Base-by-base conservation (phyloP, 2,888 invertebrate genomes). In the Parapristionchus giblindavisi region DNA sequence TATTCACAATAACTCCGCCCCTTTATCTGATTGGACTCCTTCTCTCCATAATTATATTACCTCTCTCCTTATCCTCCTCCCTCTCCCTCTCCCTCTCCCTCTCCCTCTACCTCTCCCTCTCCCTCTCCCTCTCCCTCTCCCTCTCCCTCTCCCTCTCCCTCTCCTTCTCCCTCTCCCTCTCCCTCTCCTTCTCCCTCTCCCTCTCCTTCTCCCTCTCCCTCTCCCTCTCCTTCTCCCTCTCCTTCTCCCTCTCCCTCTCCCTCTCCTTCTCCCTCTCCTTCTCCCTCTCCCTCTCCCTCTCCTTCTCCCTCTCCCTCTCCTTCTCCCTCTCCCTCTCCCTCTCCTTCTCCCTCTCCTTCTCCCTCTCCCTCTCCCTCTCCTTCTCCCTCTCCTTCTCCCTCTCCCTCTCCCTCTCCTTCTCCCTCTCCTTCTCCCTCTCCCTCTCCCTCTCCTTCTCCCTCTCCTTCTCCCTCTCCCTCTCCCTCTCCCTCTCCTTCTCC, bases 111-210 rank as follows among this genome's bases (percentile, higher is more conserved):
- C 43, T 66, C 66, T 48, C 4, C 24, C 14, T 27, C 43, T 48
- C 48, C 43, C 66, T 21, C 14, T 29, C 11, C 36, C 66, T n/a
- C 38, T 36, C 36, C 66, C 21, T 17, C 61, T 38, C 61, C 11
- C 24, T 71, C 54, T 72, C 68, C 75, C 63, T 52, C 60, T 73
- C 70, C 75, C 63, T 48, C 34, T 6, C 40, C 14, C 40, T 11
- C 34, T n/a, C 27, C 40, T 11, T 29, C 40, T 14, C 24, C n/a
- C n/a, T 5, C 17, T 29, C 34, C 34, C 21, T 34, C 58, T 1
- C 6, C 58, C 11, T 27, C 6, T 65, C 40, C 40, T 3, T 32
- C n/a, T 40, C 34, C 38, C 38, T 8, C 36, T 58, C 24, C 61
- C 38, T 2, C 36, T 27, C 36, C n/a, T 38, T 61, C 61, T 17